These are phyloP conservation scores for Atta cephalotes DNA, from an alignment of 1,140 invertebrate genomes.

Conservation along the genomic window DNA sequence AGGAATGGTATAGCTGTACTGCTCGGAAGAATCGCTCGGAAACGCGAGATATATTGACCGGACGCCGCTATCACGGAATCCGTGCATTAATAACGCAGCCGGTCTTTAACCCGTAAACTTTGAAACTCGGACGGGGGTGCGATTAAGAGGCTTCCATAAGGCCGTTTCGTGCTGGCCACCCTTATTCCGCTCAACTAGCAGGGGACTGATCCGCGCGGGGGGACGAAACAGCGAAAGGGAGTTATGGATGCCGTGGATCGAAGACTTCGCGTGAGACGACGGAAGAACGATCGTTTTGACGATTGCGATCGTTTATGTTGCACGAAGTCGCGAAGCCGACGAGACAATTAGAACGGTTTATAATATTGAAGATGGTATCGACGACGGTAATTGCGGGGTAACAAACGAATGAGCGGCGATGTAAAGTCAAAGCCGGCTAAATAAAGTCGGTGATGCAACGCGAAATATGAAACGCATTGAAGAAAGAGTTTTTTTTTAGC, in stretches of 20 bases:
- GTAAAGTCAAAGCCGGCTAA: not conserved
- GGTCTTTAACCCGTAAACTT: constrained; percentile 81
- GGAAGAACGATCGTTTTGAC: constrained; percentile 73
- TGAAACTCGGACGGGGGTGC: constrained; percentile 79
- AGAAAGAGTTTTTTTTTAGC: not conserved
- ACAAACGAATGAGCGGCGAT: constrained; percentile 30
- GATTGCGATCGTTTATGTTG: constrained; percentile 67
- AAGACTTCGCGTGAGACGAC: constrained; percentile 74
- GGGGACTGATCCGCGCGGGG: constrained; percentile 49
- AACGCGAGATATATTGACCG: constrained; percentile 80
- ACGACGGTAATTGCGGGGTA: constrained; percentile 58
- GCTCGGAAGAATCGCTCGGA: constrained; percentile 74
- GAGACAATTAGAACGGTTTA: constrained; percentile 73
- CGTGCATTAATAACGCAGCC: constrained; percentile 81
- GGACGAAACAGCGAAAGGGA: constrained; percentile 9
- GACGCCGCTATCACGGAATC: constrained; percentile 78
- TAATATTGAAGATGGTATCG: constrained; percentile 68
- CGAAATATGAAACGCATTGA: constrained; percentile 1
- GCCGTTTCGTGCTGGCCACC: constrained; percentile 73
- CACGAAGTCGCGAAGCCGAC: constrained; percentile 65
- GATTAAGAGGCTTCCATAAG: constrained; percentile 80
- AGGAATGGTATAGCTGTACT: constrained; percentile 41
- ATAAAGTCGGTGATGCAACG: not conserved
- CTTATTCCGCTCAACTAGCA: constrained; percentile 12
- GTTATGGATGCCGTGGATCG: constrained; percentile 73